Conservation (phyloP, 2,113 vertebrate genomes). For the Seriola quinqueradiata region DNA sequence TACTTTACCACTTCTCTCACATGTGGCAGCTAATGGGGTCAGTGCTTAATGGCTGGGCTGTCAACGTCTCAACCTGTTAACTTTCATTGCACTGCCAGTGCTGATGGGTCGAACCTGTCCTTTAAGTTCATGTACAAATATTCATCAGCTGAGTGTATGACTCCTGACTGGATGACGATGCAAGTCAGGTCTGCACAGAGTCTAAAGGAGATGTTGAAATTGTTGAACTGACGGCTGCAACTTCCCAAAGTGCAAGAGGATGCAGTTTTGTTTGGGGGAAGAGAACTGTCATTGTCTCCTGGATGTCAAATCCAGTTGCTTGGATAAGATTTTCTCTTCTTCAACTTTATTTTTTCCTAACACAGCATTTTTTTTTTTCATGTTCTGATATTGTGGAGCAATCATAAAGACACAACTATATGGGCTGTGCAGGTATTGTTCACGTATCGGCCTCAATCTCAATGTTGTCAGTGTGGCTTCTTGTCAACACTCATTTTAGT, state of each 20-base stretch:
- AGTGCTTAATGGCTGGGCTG: not conserved
- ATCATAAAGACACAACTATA: not conserved
- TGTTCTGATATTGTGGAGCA: too few species aligned
- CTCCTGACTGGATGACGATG: slow-evolving; percentile 4
- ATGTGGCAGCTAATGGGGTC: not conserved
- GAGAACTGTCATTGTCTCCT: not conserved
- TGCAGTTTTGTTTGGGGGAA: not conserved
- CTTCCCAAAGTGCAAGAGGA: slow-evolving; percentile 17
- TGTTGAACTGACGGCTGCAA: not conserved
- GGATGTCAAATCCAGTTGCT: not conserved
- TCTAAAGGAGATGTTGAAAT: slow-evolving; percentile 1
- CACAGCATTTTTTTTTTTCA: too few species aligned
- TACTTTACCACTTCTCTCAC: not conserved
- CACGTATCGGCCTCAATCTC: not conserved
- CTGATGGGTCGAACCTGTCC: not conserved
- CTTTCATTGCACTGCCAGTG: not conserved
- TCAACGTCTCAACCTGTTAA: not conserved
- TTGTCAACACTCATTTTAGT: not conserved
- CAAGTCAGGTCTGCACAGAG: not conserved
- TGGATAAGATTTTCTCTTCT: not conserved
- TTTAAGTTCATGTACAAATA: not conserved
- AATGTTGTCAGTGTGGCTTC: not conserved
- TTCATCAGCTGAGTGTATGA: not conserved
- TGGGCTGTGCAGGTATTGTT: not conserved
- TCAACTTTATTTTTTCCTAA: too few species aligned